phyloP scores from a whole-genome alignment of 2,888 invertebrate genomes.

The Lasioglossum marginatum region DNA sequence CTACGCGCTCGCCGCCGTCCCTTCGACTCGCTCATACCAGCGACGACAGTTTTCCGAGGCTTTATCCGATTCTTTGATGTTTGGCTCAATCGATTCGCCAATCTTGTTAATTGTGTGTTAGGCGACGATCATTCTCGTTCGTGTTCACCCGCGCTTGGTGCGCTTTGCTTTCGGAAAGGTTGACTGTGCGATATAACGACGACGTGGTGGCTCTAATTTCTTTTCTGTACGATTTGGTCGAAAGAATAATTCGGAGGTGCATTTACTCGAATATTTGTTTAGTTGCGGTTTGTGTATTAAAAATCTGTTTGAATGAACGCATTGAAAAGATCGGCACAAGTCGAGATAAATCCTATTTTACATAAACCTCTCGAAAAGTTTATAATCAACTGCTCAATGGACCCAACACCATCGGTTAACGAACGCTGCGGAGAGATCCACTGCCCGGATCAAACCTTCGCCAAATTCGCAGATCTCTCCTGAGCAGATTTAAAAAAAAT shows the following conservation, averaged over 20 bases:
- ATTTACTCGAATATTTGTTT: background rate
- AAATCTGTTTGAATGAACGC: background rate
- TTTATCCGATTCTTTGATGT: background rate
- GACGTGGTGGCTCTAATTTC: background rate
- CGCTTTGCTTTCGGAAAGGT: background rate
- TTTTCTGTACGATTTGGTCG: background rate
- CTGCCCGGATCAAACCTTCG: background rate
- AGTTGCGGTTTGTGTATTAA: background rate
- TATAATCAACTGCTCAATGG: background rate
- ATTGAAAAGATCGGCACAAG: background rate
- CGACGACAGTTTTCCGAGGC: conserved; percentile 33
- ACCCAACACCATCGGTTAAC: background rate
- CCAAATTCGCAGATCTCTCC: background rate
- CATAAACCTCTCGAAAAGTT: background rate
- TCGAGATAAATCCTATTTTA: background rate
- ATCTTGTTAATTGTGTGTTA: background rate
- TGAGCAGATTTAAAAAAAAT: background rate
- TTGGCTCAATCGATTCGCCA: background rate
- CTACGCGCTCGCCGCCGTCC: conserved; percentile 48
- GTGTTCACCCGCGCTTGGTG: conserved; percentile 4
- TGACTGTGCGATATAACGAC: background rate
- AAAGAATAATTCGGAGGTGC: background rate
- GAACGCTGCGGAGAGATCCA: background rate
- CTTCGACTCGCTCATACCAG: conserved; percentile 30
- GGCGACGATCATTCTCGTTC: conserved; percentile 6